Percentiles rank a stretch among this genome's conserved stretches.
Evolutionary conservation across 2,113 vertebrate genomes (phyloP).

Genomic region (Muntiacus reevesi): DNA sequence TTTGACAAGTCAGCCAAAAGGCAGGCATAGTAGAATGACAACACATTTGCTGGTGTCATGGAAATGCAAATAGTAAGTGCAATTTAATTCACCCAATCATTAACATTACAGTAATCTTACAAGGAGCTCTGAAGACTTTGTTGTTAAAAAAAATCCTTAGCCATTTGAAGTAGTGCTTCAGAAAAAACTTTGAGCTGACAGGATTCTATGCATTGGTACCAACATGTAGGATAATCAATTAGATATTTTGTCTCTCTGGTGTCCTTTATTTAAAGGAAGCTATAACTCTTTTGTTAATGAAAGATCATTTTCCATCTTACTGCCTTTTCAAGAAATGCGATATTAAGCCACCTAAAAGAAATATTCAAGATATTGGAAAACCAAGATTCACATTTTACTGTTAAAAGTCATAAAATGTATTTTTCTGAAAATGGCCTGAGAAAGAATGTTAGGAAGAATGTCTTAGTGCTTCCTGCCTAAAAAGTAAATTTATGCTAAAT

Average conservation of each 20-base stretch:
- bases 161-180: background rate
- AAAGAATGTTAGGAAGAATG: background rate
- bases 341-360: background rate
- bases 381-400: background rate
- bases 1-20: background rate
- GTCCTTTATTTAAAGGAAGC: background rate
- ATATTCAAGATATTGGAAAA: background rate
- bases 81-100: background rate
- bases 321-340: background rate
- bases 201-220: background rate
- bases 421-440: slow-evolving; percentile 3
- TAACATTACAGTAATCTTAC: background rate
- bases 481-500: background rate
- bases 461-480: background rate
- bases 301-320: background rate
- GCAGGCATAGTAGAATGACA: background rate
- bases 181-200: background rate
- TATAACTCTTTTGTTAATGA: slow-evolving; percentile 5
- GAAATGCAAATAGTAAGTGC: background rate
- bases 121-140: background rate
- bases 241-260: background rate
- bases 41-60: background rate
- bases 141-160: background rate
- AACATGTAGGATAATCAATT: background rate
- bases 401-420: slow-evolving; percentile 8